A percentile compares a stretch with the other conserved stretches of the same genome.
These are phyloP conservation scores for Cryptocheilus praepositus DNA, from an alignment of 2,888 invertebrate species.

Conservation along the genomic window DNA sequence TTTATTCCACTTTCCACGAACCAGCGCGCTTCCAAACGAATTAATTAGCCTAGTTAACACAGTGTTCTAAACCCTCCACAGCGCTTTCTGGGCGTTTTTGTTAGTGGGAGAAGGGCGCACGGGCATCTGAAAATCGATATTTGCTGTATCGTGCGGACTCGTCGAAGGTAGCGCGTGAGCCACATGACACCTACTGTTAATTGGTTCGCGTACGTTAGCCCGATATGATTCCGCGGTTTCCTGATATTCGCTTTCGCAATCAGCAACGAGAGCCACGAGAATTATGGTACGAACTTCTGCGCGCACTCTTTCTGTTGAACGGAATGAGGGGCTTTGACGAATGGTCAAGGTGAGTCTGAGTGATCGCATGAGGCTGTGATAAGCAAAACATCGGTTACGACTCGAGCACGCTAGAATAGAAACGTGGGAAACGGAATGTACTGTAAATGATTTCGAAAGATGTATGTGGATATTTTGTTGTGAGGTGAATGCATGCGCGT, in stretches of 20 bases:
- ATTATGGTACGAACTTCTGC: no score
- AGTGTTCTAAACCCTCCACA: neutral
- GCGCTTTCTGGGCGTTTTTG: neutral
- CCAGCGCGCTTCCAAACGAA: conserved; percentile 4
- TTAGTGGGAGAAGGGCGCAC: neutral
- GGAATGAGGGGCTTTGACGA: no score
- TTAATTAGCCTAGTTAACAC: conserved; percentile 6
- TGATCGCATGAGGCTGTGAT: no score
- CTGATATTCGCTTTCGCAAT: conserved; percentile 17
- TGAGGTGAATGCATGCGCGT: no score
- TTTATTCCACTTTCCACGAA: neutral
- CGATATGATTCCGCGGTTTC: conserved; percentile 18
- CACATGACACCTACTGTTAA: conserved; percentile 15
- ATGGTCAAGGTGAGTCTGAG: no score
- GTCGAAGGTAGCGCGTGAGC: conserved; percentile 14
- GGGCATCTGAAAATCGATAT: neutral
- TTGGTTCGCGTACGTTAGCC: conserved; percentile 31
- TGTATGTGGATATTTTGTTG: no score
- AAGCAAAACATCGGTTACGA: no score
- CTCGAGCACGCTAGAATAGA: no score
- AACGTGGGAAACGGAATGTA: no score
- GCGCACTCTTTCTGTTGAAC: no score
- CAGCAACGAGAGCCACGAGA: neutral
- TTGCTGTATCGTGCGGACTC: neutral
- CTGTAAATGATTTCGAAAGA: no score